phyloP scores from a whole-genome alignment of 2,888 invertebrate genomes.

The Dasypogon diadema region DNA sequence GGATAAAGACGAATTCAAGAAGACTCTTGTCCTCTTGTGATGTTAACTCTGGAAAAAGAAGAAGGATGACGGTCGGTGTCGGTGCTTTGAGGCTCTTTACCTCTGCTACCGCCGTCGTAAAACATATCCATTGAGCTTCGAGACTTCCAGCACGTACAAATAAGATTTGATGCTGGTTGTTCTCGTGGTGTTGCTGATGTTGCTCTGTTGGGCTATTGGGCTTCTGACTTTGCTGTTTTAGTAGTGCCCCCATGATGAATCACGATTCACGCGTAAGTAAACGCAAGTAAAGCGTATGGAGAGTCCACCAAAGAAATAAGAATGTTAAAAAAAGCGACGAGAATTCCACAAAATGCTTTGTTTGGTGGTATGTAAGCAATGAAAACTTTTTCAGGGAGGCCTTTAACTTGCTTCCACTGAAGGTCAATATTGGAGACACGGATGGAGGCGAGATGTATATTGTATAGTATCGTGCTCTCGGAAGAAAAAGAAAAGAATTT shows the following conservation, averaged over 20 bases:
- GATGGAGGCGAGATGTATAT: neutral
- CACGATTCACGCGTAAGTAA: constrained; percentile 27
- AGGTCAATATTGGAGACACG: constrained; percentile 41
- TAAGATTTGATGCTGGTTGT: neutral
- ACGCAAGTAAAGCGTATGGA: neutral
- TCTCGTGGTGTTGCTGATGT: neutral
- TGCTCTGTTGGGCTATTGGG: neutral
- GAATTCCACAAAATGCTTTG: constrained; percentile 33
- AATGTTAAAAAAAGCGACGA: neutral
- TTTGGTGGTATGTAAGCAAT: constrained; percentile 12
- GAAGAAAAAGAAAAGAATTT: constrained; percentile 6
- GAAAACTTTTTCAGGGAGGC: constrained; percentile 21
- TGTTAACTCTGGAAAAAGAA: constrained; percentile 13
- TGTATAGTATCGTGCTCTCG: neutral
- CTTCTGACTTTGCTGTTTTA: too few species aligned
- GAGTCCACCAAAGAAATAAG: neutral
- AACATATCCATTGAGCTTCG: neutral
- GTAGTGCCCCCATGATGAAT: constrained; percentile 24
- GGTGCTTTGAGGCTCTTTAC: neutral
- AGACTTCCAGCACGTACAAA: too few species aligned
- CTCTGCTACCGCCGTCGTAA: neutral
- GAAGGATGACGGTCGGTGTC: neutral
- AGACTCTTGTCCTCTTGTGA: neutral
- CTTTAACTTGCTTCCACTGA: constrained; percentile 22
- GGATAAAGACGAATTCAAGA: constrained; percentile 42